Evolutionary conservation across 2,888 invertebrate genomes (phyloP).

Genomic region (Apotomis betuletana): DNA sequence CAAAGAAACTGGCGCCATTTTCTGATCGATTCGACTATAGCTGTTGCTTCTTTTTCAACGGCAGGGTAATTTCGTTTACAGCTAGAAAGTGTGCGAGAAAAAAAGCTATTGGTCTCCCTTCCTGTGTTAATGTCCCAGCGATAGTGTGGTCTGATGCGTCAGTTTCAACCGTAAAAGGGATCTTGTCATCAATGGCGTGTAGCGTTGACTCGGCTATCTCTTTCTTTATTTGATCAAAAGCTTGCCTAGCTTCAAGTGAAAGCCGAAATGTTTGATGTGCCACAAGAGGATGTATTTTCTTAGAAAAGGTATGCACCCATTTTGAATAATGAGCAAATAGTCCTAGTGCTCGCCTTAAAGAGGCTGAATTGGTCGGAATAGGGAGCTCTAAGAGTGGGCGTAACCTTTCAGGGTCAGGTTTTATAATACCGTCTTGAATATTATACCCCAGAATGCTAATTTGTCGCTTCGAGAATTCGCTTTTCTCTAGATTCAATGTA

Average conservation of each 20-base stretch:
- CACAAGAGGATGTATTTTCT: background rate
- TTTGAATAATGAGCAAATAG: background rate
- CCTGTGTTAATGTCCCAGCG: conserved; percentile 19
- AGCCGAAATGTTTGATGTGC: background rate
- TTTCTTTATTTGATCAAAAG: background rate
- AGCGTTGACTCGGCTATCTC: conserved; percentile 6
- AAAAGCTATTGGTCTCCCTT: background rate
- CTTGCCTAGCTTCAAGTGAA: background rate
- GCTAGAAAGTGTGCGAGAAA: background rate
- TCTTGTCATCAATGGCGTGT: conserved; percentile 4
- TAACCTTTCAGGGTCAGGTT: conserved; percentile 10
- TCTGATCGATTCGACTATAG: background rate
- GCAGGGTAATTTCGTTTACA: background rate
- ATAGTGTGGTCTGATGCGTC: conserved; percentile 25
- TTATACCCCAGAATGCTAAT: conserved; percentile 14
- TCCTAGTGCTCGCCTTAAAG: background rate
- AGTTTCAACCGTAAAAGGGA: conserved; percentile 24
- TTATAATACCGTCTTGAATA: conserved; percentile 4
- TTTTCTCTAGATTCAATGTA: too few species aligned
- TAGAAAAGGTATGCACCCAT: background rate
- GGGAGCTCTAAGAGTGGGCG: conserved; percentile 9
- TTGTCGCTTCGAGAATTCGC: conserved; percentile 8
- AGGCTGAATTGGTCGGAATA: background rate
- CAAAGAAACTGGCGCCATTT: background rate
- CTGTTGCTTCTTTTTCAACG: background rate